A percentile compares a stretch with the other conserved stretches of the same genome.
Evolutionary conservation across 2,113 vertebrate genomes (phyloP).

Genomic region (Eleginops maclovinus): DNA sequence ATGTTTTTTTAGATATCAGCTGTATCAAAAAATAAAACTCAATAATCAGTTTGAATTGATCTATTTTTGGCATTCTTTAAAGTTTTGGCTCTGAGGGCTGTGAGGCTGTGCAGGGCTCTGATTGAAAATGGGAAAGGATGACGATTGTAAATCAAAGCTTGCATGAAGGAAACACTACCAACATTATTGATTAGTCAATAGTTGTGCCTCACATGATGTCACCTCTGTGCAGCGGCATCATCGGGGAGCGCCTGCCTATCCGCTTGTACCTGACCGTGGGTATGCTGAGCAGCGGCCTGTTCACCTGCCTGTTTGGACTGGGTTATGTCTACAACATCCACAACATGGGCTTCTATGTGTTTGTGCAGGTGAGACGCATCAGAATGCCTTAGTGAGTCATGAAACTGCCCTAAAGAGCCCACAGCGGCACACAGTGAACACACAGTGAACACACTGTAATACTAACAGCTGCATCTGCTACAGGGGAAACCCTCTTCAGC

Average conservation of each 20-base stretch:
- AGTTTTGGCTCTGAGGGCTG: background rate
- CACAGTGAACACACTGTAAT: background rate
- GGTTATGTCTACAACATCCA: constrained; percentile 93
- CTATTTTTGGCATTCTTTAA: background rate
- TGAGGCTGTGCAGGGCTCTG: background rate
- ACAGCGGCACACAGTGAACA: background rate
- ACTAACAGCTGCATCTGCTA: background rate
- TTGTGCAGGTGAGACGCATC: constrained; percentile 87
- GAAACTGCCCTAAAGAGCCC: background rate
- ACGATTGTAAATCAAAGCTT: background rate
- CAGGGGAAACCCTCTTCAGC: background rate
- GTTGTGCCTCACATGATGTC: constrained; percentile 6
- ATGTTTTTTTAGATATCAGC: background rate
- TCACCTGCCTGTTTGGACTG: constrained; percentile 91
- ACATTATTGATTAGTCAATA: background rate
- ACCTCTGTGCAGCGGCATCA: constrained; percentile 87
- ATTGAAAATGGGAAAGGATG: background rate
- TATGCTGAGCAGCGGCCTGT: constrained; percentile 92
- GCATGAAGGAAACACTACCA: background rate
- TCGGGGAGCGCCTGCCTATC: constrained; percentile 94
- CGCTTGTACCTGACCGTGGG: constrained; percentile 92
- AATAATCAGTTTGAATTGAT: background rate
- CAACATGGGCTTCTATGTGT: constrained; percentile 89
- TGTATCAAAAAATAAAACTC: background rate
- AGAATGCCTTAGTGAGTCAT: background rate